These are phyloP conservation scores for Clitarchus hookeri DNA, from an alignment of 2,888 invertebrate genomes.

Conservation along the genomic window DNA sequence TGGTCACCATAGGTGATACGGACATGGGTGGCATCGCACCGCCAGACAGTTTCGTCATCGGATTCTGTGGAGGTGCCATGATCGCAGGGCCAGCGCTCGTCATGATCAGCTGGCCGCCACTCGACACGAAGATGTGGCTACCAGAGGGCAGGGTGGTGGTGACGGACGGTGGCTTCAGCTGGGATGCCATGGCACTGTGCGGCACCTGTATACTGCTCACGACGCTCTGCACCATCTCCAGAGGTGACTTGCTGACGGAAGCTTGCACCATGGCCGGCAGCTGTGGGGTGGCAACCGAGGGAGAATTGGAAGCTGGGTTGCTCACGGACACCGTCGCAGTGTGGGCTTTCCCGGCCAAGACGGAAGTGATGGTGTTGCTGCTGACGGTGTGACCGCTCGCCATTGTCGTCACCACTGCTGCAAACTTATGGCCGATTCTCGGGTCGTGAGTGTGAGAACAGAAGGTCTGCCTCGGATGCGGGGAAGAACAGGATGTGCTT, in stretches of 20 bases:
- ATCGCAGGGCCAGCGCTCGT: constrained; percentile 58
- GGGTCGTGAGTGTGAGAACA: constrained; percentile 34
- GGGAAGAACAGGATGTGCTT: background rate
- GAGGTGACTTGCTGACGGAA: constrained; percentile 62
- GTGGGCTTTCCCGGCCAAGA: constrained; percentile 74
- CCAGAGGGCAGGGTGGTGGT: constrained; percentile 60
- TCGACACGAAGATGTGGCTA: constrained; percentile 72
- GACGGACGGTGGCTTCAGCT: constrained; percentile 33
- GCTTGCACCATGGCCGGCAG: constrained; percentile 25
- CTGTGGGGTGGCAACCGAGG: constrained; percentile 45
- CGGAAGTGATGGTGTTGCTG: constrained; percentile 80
- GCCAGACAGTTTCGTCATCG: constrained; percentile 57
- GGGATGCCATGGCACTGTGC: constrained; percentile 37
- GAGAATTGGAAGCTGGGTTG: constrained; percentile 59
- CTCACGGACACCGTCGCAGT: constrained; percentile 78
- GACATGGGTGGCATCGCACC: constrained; percentile 64
- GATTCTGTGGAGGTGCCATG: constrained; percentile 57
- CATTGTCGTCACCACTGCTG: constrained; percentile 62
- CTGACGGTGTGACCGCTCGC: constrained; percentile 77
- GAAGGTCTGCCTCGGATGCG: constrained; percentile 26
- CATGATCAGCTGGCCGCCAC: constrained; percentile 74
- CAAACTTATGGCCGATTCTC: constrained; percentile 27
- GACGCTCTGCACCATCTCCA: constrained; percentile 79
- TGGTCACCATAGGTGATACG: constrained; percentile 66
- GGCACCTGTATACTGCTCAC: constrained; percentile 70